phyloP scores from a whole-genome alignment of 2,113 vertebrate species.

The Raja brachyura region DNA sequence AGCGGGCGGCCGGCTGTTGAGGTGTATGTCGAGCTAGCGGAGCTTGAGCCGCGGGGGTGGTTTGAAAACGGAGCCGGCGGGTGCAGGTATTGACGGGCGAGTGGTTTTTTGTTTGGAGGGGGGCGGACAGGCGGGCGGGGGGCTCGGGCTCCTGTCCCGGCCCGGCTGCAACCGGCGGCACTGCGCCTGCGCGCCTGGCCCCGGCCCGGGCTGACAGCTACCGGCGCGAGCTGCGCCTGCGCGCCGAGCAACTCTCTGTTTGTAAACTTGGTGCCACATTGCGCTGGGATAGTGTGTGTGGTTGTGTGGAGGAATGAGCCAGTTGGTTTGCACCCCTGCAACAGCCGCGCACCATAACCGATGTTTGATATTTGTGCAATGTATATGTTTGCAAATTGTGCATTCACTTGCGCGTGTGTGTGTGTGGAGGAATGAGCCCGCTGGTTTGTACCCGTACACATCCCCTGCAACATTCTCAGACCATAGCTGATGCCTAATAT shows the following conservation, averaged over 20 bases:
- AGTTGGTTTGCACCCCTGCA: too few species aligned
- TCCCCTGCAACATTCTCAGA: too few species aligned
- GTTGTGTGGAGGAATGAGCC: too few species aligned
- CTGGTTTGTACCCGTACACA: too few species aligned
- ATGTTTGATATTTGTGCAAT: too few species aligned
- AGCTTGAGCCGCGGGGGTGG: not conserved
- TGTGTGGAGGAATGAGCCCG: too few species aligned
- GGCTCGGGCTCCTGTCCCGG: not conserved
- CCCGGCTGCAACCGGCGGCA: not conserved
- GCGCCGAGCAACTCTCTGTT: not conserved
- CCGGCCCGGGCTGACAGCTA: not conserved
- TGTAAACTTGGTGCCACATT: slow-evolving; percentile 34
- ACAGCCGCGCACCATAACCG: too few species aligned
- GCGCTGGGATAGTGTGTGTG: too few species aligned
- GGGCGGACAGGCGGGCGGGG: not conserved
- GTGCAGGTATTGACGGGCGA: not conserved
- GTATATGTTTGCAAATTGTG: too few species aligned
- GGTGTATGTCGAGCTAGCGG: not conserved
- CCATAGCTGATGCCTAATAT: too few species aligned
- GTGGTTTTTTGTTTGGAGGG: not conserved
- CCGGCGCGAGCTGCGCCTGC: slow-evolving; percentile 13
- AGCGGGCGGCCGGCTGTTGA: slow-evolving; percentile 21
- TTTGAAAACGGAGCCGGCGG: not conserved
- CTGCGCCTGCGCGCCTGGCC: slow-evolving; percentile 20
- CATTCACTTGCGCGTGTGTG: too few species aligned